phyloP scores from a whole-genome alignment of 2,797 vertebrate species.

The Margarornis squamiger region DNA sequence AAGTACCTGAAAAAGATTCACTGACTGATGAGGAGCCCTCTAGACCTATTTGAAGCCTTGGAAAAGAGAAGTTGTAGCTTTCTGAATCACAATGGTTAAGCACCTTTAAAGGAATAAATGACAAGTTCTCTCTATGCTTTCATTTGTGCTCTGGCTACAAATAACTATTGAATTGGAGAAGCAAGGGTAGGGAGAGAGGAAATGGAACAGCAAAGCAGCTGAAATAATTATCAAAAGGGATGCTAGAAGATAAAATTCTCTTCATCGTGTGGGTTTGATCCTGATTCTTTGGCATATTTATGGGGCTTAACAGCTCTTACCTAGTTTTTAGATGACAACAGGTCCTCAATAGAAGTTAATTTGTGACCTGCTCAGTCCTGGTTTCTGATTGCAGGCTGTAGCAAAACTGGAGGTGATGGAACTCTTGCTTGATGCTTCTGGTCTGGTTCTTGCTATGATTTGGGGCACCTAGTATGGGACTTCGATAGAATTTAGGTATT shows the following conservation, averaged over 20 bases:
- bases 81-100: neutral
- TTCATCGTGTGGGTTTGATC: neutral
- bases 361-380: neutral
- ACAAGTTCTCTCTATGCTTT: neutral
- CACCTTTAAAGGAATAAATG: neutral
- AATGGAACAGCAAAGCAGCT: neutral
- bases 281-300: neutral
- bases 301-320: neutral
- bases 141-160: neutral
- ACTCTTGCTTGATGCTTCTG: neutral
- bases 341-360: neutral
- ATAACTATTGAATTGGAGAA: neutral
- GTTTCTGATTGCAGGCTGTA: neutral
- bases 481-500: neutral
- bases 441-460: neutral
- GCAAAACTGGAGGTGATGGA: neutral
- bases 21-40: neutral
- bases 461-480: neutral
- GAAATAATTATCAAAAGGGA: neutral
- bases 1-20: neutral
- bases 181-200: accelerated
- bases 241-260: neutral
- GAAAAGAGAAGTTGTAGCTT: neutral
- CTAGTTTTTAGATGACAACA: neutral
- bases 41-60: neutral